Evolutionary conservation across 2,888 invertebrate genomes (phyloP).

Genomic region (Bellardia bayeri): DNA sequence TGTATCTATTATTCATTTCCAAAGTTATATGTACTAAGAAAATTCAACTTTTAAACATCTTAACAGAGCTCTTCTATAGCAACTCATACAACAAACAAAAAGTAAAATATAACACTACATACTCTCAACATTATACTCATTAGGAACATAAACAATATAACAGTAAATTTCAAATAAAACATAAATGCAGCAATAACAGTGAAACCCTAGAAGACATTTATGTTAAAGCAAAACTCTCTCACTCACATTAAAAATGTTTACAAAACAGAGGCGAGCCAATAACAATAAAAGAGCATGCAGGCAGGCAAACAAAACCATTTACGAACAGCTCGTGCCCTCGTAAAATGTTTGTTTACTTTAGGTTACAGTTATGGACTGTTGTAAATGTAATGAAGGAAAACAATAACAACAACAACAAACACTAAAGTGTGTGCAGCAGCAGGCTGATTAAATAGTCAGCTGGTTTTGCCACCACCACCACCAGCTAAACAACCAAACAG

Average conservation of each 20-base stretch:
- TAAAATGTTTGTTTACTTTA: conserved; percentile 66
- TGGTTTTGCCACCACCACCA: conserved; percentile 42
- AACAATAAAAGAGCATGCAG: conserved; percentile 37
- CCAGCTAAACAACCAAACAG: not conserved
- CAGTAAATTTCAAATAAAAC: conserved; percentile 24
- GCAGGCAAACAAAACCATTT: not conserved
- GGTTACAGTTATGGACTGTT: conserved; percentile 50
- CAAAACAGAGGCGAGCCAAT: conserved; percentile 3
- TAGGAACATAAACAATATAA: not conserved
- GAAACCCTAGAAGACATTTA: conserved; percentile 13
- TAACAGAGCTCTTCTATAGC: not conserved
- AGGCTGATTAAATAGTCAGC: conserved; percentile 55
- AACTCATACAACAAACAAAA: not conserved
- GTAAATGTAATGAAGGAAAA: conserved; percentile 31
- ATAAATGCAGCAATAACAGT: conserved; percentile 26
- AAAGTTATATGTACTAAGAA: not conserved
- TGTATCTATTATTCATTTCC: conserved; percentile 5
- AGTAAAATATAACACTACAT: conserved; percentile 45
- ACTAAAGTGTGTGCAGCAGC: conserved; percentile 20
- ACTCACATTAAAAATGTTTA: not conserved
- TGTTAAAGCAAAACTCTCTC: conserved; percentile 36
- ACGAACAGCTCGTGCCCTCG: conserved; percentile 67
- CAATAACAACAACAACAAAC: conserved; percentile 15
- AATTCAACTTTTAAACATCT: not conserved
- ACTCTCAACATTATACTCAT: not conserved